phyloP scores from a whole-genome alignment of 2,888 invertebrate species.

The Rugalucina vietnamica region DNA sequence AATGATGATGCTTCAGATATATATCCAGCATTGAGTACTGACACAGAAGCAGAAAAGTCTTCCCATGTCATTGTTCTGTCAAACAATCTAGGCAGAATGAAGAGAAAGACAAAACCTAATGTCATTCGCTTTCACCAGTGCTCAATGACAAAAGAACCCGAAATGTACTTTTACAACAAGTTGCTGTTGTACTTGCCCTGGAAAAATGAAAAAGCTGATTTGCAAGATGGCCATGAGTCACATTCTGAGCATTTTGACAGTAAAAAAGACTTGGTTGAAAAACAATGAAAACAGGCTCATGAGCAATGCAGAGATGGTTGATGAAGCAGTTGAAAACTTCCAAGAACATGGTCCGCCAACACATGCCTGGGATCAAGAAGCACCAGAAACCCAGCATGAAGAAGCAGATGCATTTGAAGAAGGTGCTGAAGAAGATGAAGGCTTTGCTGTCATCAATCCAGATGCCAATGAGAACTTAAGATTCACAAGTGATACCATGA shows the following conservation, averaged over 20 bases:
- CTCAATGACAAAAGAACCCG: constrained; percentile 30
- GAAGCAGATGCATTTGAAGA: constrained; percentile 38
- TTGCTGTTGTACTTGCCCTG: constrained; percentile 31
- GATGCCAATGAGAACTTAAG: neutral
- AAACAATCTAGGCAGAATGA: constrained; percentile 40
- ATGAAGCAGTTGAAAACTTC: constrained; percentile 40
- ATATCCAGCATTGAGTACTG: too few species aligned
- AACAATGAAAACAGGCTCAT: constrained; percentile 19
- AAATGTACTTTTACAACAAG: constrained; percentile 22
- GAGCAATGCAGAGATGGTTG: constrained; percentile 38
- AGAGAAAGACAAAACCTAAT: constrained; percentile 25
- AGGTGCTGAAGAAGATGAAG: constrained; percentile 21
- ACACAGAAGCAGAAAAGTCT: neutral
- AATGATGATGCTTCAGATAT: neutral
- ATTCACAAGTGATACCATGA: neutral
- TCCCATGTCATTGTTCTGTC: neutral
- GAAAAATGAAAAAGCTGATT: constrained; percentile 44
- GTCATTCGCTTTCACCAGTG: constrained; percentile 48
- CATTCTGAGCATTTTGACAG: constrained; percentile 45
- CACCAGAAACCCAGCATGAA: constrained; percentile 37
- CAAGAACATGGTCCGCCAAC: constrained; percentile 27
- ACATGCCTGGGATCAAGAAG: constrained; percentile 38
- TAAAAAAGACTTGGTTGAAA: constrained; percentile 26
- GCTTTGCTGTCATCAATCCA: constrained; percentile 33
- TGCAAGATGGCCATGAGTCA: constrained; percentile 20